A percentile compares a stretch with the other conserved stretches of the same genome.
Evolutionary conservation across 2,888 invertebrate genomes (phyloP).

Genomic region (Caenorhabditis becei): DNA sequence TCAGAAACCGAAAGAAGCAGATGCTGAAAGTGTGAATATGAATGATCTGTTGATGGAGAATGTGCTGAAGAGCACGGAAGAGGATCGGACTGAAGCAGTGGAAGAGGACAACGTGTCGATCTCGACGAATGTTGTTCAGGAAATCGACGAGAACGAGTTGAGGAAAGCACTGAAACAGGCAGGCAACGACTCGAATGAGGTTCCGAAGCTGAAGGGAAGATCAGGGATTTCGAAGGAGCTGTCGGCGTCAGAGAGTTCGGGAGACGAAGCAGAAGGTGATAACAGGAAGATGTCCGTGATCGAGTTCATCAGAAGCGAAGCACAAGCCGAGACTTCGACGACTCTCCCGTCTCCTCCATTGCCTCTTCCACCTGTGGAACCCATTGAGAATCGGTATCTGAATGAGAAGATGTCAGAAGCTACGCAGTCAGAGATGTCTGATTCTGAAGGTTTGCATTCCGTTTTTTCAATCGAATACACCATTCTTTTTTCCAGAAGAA

Average conservation of each 20-base stretch:
- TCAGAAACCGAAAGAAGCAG: constrained; percentile 29
- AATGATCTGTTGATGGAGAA: constrained; percentile 60
- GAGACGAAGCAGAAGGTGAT: constrained; percentile 19
- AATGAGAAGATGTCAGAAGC: constrained; percentile 52
- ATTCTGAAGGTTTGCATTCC: constrained; percentile 31
- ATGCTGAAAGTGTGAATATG: constrained; percentile 51
- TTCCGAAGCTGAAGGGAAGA: constrained; percentile 39
- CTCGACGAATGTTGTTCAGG: constrained; percentile 56
- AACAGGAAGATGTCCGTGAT: constrained; percentile 57
- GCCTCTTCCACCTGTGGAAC: background rate
- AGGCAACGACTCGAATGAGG: constrained; percentile 32
- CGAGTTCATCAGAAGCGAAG: constrained; percentile 56
- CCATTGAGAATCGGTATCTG: background rate
- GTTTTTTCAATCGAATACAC: background rate
- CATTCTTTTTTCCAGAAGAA: constrained; percentile 26
- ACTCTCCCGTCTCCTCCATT: constrained; percentile 3
- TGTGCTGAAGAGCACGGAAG: constrained; percentile 35
- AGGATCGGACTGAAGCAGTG: constrained; percentile 50
- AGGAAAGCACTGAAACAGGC: constrained; percentile 38
- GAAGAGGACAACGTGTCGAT: constrained; percentile 57
- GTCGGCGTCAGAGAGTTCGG: constrained; percentile 37
- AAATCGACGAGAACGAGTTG: constrained; percentile 53
- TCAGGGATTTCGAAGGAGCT: constrained; percentile 41
- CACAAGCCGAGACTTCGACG: constrained; percentile 32
- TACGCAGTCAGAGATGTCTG: constrained; percentile 54